These are phyloP conservation scores for Drosophila neotestacea DNA, from an alignment of 2,888 invertebrate genomes.

Conservation along the genomic window DNA sequence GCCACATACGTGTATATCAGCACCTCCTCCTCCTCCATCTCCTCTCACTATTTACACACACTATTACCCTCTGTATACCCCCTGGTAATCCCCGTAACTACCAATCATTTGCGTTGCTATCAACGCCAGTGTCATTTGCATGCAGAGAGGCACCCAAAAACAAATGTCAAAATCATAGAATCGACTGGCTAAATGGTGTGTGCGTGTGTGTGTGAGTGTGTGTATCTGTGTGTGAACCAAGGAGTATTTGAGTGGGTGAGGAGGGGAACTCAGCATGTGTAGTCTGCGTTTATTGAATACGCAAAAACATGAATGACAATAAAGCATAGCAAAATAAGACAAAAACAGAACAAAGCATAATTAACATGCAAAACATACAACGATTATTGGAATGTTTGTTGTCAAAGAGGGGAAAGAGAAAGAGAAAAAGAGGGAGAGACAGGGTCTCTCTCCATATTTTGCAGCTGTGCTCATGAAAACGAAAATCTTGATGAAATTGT, in stretches of 20 bases:
- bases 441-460: constrained; percentile 1
- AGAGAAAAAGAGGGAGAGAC: neutral
- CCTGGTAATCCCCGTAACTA: constrained; percentile 16
- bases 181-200: constrained; percentile 27
- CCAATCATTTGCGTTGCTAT: constrained; percentile 57
- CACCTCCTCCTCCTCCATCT: neutral
- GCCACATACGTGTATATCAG: constrained; percentile 25
- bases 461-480: constrained; percentile 33
- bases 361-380: constrained; percentile 76
- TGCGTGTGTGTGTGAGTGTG: constrained; percentile 18
- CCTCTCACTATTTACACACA: neutral
- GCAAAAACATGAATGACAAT: constrained; percentile 74
- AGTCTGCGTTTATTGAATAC: constrained; percentile 75
- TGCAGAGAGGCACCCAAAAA: constrained; percentile 70
- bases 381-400: constrained; percentile 66
- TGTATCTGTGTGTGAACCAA: neutral
- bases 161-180: constrained; percentile 81
- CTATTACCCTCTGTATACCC: constrained; percentile 3
- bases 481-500: constrained; percentile 53
- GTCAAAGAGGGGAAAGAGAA: neutral
- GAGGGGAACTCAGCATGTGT: constrained; percentile 36
- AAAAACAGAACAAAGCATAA: constrained; percentile 52
- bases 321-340: constrained; percentile 50
- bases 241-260: neutral
- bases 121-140: constrained; percentile 72